Percentiles rank a stretch among this genome's conserved stretches.
phyloP scores from a whole-genome alignment of 2,888 invertebrate genomes.

The Trissonchulus sp. region DNA sequence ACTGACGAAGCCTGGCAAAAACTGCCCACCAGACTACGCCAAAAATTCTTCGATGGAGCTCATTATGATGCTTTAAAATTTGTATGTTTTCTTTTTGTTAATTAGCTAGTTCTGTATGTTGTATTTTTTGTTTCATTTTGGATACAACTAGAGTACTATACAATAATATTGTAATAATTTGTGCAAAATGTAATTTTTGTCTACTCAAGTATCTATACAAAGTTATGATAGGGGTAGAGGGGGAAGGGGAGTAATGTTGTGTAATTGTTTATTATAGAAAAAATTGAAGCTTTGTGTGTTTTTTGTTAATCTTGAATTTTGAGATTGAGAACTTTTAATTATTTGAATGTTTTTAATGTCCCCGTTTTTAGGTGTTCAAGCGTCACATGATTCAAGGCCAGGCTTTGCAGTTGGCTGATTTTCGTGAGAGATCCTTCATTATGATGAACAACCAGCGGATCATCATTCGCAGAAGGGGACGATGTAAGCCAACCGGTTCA shows the following conservation, averaged over 20 bases:
- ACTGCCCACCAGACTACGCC: slow-evolving; percentile 55
- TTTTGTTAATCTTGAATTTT: too few relatives aligned
- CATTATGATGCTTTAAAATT: slow-evolving; percentile 50
- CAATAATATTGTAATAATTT: not conserved
- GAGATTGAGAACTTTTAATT: too few relatives aligned
- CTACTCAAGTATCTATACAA: too few relatives aligned
- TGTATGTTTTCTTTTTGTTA: slow-evolving; percentile 34
- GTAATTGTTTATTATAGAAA: too few relatives aligned
- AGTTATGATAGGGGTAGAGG: too few relatives aligned
- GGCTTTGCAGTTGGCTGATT: slow-evolving; percentile 51
- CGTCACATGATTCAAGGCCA: slow-evolving; percentile 77
- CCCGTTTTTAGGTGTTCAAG: slow-evolving; percentile 74
- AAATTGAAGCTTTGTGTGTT: too few relatives aligned
- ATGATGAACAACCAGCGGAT: slow-evolving; percentile 53
- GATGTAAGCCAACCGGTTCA: slow-evolving; percentile 45
- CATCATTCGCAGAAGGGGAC: slow-evolving; percentile 44
- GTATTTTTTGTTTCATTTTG: too few relatives aligned
- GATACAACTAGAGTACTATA: too few relatives aligned
- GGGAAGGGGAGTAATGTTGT: too few relatives aligned
- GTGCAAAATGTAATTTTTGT: too few relatives aligned
- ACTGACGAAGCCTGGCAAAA: slow-evolving; percentile 80
- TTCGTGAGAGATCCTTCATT: slow-evolving; percentile 43
- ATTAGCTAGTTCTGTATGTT: slow-evolving; percentile 16
- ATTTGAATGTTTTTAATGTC: too few relatives aligned
- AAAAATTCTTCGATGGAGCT: slow-evolving; percentile 48